These are phyloP conservation scores for Drosophila stalkeri DNA, from an alignment of 2,888 invertebrate species.

Conservation along the genomic window DNA sequence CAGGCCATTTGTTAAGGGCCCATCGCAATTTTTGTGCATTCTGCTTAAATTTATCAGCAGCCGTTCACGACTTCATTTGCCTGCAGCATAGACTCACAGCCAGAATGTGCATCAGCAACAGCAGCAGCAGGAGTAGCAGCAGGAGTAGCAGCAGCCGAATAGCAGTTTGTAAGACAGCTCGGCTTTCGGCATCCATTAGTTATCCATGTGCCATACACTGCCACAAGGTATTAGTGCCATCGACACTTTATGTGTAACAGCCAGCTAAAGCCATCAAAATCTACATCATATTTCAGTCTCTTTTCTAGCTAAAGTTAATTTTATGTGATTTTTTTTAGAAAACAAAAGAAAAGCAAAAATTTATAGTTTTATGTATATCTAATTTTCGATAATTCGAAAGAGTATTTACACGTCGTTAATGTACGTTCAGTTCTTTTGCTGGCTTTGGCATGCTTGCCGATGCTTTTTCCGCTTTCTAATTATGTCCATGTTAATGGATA, in stretches of 20 bases:
- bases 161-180: constrained; percentile 31
- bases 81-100: neutral
- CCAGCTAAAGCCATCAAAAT: neutral
- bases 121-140: too few relatives aligned
- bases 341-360: too few relatives aligned
- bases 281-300: too few relatives aligned
- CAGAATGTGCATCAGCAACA: too few relatives aligned
- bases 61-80: constrained; percentile 31
- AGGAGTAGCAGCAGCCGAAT: neutral
- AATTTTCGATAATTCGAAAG: neutral
- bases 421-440: neutral
- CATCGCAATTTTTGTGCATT: constrained; percentile 30
- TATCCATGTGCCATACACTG: constrained; percentile 12
- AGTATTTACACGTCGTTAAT: neutral
- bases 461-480: constrained; percentile 69
- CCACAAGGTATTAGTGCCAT: neutral
- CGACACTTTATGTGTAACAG: neutral
- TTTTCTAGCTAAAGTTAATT: too few relatives aligned
- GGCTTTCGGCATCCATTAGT: constrained; percentile 61
- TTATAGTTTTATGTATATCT: neutral
- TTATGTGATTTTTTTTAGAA: neutral
- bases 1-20: constrained; percentile 39
- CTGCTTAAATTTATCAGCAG: constrained; percentile 50
- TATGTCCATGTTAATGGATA: constrained; percentile 68
- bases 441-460: constrained; percentile 10